These are phyloP conservation scores for Drosophila micromelanica DNA, from an alignment of 1,140 invertebrate genomes.

Conservation along the genomic window DNA sequence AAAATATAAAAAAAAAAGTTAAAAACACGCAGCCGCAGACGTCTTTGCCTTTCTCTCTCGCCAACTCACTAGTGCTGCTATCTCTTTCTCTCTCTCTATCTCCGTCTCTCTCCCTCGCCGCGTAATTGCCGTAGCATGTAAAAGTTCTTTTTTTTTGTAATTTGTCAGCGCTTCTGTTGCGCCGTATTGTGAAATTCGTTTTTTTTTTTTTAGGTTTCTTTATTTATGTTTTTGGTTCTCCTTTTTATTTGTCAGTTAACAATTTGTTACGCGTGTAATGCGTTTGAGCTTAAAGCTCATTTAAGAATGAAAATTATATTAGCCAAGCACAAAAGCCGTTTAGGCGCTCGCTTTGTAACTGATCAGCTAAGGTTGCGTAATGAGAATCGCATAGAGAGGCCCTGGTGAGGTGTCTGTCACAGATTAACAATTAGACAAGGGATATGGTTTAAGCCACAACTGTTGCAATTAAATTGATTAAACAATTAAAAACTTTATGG, in stretches of 20 bases:
- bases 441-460: too few relatives aligned
- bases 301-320: constrained; percentile 31
- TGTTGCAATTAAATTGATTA: too few relatives aligned
- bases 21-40: constrained; percentile 51
- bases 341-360: background rate
- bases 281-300: constrained; percentile 14
- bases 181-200: constrained; percentile 38
- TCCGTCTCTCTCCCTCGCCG: constrained; percentile 2
- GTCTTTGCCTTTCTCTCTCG: constrained; percentile 40
- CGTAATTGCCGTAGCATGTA: constrained; percentile 46
- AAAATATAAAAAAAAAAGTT: constrained; percentile 13
- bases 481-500: too few relatives aligned
- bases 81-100: background rate
- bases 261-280: constrained; percentile 64
- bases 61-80: background rate
- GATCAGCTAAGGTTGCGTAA: constrained; percentile 13
- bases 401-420: too few relatives aligned
- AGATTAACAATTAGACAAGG: too few relatives aligned
- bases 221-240: constrained; percentile 5
- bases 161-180: constrained; percentile 49
- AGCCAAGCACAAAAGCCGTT: background rate
- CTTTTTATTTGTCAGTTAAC: constrained; percentile 23
- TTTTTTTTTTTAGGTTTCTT: constrained; percentile 14
- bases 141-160: constrained; percentile 40
- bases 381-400: constrained; percentile 15